phyloP scores from a whole-genome alignment of 1,140 invertebrate species.

The Steinernema feltiae region DNA sequence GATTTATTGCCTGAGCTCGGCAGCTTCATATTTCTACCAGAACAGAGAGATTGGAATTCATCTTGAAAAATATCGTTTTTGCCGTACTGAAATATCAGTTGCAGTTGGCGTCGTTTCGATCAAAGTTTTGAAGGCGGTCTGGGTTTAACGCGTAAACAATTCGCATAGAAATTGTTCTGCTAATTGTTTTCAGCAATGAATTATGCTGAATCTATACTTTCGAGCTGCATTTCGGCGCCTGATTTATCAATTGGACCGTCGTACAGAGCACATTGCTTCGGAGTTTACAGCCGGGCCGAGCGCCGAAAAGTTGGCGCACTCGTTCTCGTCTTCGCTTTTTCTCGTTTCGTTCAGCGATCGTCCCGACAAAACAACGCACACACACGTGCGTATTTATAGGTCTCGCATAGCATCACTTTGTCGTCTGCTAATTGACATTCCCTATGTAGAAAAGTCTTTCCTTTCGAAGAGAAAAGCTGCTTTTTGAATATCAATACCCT shows the following conservation, averaged over 20 bases:
- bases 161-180: background rate
- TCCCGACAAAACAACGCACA: background rate
- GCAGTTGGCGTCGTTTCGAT: too few relatives aligned
- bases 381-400: background rate
- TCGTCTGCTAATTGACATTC: conserved; percentile 1
- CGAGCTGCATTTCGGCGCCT: background rate
- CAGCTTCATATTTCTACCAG: too few relatives aligned
- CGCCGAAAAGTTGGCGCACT: background rate
- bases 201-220: background rate
- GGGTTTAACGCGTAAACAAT: background rate
- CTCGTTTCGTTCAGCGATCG: background rate
- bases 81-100: too few relatives aligned
- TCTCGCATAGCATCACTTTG: background rate
- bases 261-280: background rate
- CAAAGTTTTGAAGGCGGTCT: background rate
- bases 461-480: too few relatives aligned
- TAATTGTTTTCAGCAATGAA: conserved; percentile 3
- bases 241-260: background rate
- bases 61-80: too few relatives aligned
- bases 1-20: too few relatives aligned
- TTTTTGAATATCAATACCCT: too few relatives aligned
- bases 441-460: too few relatives aligned
- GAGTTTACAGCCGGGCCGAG: background rate
- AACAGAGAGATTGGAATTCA: too few relatives aligned
- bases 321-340: background rate